Evolutionary conservation across 2,888 invertebrate species (phyloP).

Genomic region (Alviniconcha strummeri): DNA sequence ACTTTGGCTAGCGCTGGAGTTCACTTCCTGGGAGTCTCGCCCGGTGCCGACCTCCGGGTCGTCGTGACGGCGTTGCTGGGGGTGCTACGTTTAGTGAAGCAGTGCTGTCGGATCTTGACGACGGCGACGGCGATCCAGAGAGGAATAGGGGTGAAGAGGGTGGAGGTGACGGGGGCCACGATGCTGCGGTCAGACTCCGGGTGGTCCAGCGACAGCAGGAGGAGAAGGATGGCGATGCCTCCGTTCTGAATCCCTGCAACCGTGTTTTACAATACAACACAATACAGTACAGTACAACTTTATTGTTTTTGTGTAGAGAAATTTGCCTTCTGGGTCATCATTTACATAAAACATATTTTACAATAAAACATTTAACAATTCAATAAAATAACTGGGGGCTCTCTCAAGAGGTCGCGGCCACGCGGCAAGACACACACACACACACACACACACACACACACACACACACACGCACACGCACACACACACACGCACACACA

Average conservation of each 20-base stretch:
- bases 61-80: background rate
- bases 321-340: too few species aligned
- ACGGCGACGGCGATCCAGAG: constrained; percentile 54
- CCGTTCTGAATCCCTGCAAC: constrained; percentile 88
- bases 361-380: too few species aligned
- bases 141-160: constrained; percentile 66
- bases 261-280: too few species aligned
- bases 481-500: too few species aligned
- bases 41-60: background rate
- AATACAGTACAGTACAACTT: too few species aligned
- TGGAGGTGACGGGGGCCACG: constrained; percentile 64
- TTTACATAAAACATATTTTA: too few species aligned
- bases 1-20: background rate
- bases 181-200: constrained; percentile 80
- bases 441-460: too few species aligned
- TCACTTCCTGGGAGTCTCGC: background rate
- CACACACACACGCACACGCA: too few species aligned
- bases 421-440: too few species aligned
- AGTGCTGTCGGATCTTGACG: constrained; percentile 52
- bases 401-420: too few species aligned
- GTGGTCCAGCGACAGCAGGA: constrained; percentile 63
- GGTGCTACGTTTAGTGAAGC: constrained; percentile 26
- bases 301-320: too few species aligned
- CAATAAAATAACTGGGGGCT: too few species aligned
- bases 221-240: constrained; percentile 74